A percentile compares a stretch with the other conserved stretches of the same genome.
phyloP scores from a whole-genome alignment of 2,888 invertebrate species.

The Sminthurinus aureus region DNA sequence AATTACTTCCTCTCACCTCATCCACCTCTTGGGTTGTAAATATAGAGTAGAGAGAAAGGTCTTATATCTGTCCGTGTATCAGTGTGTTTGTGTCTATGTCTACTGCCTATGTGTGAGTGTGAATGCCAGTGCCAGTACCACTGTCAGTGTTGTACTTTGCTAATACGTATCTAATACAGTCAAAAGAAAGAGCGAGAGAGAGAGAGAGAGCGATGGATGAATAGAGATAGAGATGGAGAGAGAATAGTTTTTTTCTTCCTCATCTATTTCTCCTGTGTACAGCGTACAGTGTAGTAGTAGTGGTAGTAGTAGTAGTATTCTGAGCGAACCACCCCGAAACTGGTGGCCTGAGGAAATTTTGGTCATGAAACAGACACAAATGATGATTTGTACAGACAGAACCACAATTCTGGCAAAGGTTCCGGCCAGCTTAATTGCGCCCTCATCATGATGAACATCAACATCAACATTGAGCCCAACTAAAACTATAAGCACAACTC shows the following conservation, averaged over 20 bases:
- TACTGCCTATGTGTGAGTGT: too few relatives aligned
- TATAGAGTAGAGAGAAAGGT: conserved; percentile 24
- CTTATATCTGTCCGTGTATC: conserved; percentile 3
- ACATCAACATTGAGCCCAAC: conserved; percentile 35
- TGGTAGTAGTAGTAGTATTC: background rate
- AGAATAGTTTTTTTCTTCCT: background rate
- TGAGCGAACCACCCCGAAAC: conserved; percentile 37
- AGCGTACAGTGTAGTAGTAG: too few relatives aligned
- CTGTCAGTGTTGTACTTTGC: too few relatives aligned
- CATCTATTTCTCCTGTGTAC: background rate
- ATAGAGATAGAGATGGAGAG: background rate
- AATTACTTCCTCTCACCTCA: conserved; percentile 57
- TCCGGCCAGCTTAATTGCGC: conserved; percentile 50
- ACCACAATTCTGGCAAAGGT: conserved; percentile 46
- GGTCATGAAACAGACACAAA: conserved; percentile 53
- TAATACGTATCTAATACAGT: background rate
- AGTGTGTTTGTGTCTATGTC: too few relatives aligned
- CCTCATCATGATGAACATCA: conserved; percentile 49
- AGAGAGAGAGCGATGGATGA: background rate
- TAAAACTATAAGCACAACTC: conserved; percentile 26
- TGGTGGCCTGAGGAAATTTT: conserved; percentile 29
- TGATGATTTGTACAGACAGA: conserved; percentile 59
- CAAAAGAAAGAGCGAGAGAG: background rate
- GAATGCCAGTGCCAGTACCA: too few relatives aligned
- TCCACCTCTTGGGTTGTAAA: conserved; percentile 44